Evolutionary conservation across 2,797 vertebrate species (phyloP), one percentile per base, ranked within the genome.

Genomic region (Diglossa cyanea): DNA sequence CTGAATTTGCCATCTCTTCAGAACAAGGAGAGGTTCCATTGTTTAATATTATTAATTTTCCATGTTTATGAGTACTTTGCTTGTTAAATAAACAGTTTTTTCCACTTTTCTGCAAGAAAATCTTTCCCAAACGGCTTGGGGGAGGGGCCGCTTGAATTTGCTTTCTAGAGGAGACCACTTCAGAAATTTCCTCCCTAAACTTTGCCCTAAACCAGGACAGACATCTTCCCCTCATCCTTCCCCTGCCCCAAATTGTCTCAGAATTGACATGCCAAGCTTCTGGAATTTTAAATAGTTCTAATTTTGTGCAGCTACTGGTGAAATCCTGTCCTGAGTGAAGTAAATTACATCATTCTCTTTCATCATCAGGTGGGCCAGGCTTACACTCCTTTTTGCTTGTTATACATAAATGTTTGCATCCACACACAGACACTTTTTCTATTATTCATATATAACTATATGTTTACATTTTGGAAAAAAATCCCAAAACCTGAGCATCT

Each of bases 161-260:
- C 39, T 15, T 62, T 42, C 39, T 62, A 21, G 39, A 40, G 13
- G 58, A 61, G 28, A 62, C 39, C 10, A 8, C 28, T 61, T 61
- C 9, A 62, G 60, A 42, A 42, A 14, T 62, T 61, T 40, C 39
- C 19, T 61, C 28, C 28, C 28, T 31, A 62, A 62, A 40, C 30
- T 61, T 61, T 40, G 19, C 26, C 18, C 18, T 61, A 61, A 40
- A 61, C 19, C 39, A 40, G 19, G 13, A 61, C 9, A 61, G 42
- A 3, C 7, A 21, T n/a, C 16, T 37, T 54, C 3, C 2, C 19
- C 6, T 3, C 13, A 1, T 0, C 5, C 1, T 7, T 3, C 1
- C 8, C 2, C 6, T 3, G 11, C 6, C 1, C 8, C 0, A 0
- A 30, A 66, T 48, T 61, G 39, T 54, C 14, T 72, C 58, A 40